Evolutionary conservation across 2,113 vertebrate species (phyloP), one percentile per base, ranked within the genome.

Genomic region (Malurus elegans): DNA sequence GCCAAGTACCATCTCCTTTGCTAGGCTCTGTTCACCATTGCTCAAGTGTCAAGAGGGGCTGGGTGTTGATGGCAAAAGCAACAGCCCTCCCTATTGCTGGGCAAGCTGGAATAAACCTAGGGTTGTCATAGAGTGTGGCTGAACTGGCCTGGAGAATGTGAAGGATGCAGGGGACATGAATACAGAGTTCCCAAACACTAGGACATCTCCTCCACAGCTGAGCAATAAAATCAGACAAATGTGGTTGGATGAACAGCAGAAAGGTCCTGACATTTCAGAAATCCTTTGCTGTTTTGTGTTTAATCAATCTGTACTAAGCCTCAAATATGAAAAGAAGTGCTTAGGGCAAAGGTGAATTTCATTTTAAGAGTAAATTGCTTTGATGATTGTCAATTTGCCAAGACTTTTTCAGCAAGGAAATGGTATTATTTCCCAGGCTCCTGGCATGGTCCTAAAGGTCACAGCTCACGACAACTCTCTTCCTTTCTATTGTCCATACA

Each of bases 201-300:
- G 38, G 44, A 83, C 56, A 78, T 69, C 51, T 54, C 58, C 58
- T 79, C 38, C 44, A 56, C 60, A 64, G 75, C 58, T 2, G 2
- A 86, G 82, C 78, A 88, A 88, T 86, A 93, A 93, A 92, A 93
- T 44, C 54, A 96, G 67, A 54, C 72, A 76, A 93, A 67, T n/a
- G 64, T 1, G 18, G 72, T 73, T 93, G 91, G 86, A n/a, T 90
- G 95, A 94, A 86, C 64, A 78, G 47, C 54, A 92, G 38, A 97
- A 97, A 97, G 95, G 95, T 97, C 95, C 82, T 97, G 95, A 97
- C 96, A 96, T 95, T 97, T 96, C 91, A 92, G 88, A 96, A 96
- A 96, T 92, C 96, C 95, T 96, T 92, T 62, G 34, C 91, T 94
- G 88, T 88, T 97, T 90, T 94, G 75, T 79, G 72, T 94, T 97